A percentile compares a stretch with the other conserved stretches of the same genome.
These are phyloP conservation scores for Drosophila kurseongensis DNA, from an alignment of 1,140 invertebrate species.

Conservation along the genomic window DNA sequence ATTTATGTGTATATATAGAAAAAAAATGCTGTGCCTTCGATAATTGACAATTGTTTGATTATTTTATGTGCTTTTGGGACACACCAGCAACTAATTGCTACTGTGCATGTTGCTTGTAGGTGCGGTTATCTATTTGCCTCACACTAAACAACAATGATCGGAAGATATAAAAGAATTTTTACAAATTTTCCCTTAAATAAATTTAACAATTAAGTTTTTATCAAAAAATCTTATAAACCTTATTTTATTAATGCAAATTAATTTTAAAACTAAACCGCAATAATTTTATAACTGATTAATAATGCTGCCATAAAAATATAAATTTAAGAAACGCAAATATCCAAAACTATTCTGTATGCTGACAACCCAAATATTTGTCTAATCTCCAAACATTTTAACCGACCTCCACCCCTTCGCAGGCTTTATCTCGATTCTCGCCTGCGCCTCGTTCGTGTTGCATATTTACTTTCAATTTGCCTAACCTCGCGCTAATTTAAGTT, in stretches of 20 bases:
- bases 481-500: slow-evolving; percentile 81
- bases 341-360: no score
- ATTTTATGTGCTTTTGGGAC: slow-evolving; percentile 60
- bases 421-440: slow-evolving; percentile 2
- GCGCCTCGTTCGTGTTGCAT: slow-evolving; percentile 32
- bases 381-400: not conserved
- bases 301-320: no score
- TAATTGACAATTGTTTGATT: slow-evolving; percentile 81
- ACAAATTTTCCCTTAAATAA: no score
- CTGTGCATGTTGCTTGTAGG: slow-evolving; percentile 21
- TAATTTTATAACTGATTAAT: no score
- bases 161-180: not conserved
- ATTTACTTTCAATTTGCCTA: slow-evolving; percentile 79
- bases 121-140: slow-evolving; percentile 28
- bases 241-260: no score
- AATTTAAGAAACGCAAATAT: no score
- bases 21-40: slow-evolving; percentile 60
- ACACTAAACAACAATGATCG: not conserved
- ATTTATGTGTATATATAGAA: slow-evolving; percentile 2
- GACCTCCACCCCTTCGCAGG: not conserved
- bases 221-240: no score
- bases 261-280: no score
- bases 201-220: no score
- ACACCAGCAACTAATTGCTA: slow-evolving; percentile 55
- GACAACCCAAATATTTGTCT: not conserved